Evolutionary conservation across 2,113 vertebrate species (phyloP).

Genomic region (Cebus imitator): DNA sequence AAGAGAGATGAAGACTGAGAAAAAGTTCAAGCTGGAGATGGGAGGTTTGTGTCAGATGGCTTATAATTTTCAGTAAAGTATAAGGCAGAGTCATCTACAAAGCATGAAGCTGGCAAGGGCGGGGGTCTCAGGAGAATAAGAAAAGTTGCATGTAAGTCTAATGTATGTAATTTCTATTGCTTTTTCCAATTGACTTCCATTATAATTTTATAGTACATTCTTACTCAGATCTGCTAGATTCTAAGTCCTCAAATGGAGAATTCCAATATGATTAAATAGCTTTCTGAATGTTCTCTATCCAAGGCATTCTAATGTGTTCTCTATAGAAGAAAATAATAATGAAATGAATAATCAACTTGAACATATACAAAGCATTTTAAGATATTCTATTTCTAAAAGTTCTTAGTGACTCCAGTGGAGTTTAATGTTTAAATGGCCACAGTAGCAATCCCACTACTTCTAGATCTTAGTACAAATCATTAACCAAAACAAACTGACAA

Average conservation of each 20-base stretch:
- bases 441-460: not conserved
- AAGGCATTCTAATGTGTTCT: not conserved
- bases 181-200: not conserved
- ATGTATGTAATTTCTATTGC: not conserved
- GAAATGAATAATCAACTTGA: not conserved
- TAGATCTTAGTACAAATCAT: not conserved
- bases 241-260: not conserved
- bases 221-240: not conserved
- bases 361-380: not conserved
- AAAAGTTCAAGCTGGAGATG: not conserved
- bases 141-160: not conserved
- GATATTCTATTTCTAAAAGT: not conserved
- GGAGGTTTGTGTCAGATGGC: not conserved
- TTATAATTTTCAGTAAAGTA: not conserved
- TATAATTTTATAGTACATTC: not conserved
- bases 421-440: not conserved
- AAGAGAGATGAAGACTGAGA: not conserved
- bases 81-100: not conserved
- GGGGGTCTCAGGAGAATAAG: not conserved
- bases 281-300: conserved; percentile 1
- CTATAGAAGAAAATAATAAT: not conserved
- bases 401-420: not conserved
- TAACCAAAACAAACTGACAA: not conserved
- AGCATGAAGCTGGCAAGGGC: not conserved
- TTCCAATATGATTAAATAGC: not conserved